Percentiles rank a stretch among this genome's conserved stretches.
Conservation (phyloP, 2,797 vertebrate genomes). For the Fistularia tabacaria region DNA sequence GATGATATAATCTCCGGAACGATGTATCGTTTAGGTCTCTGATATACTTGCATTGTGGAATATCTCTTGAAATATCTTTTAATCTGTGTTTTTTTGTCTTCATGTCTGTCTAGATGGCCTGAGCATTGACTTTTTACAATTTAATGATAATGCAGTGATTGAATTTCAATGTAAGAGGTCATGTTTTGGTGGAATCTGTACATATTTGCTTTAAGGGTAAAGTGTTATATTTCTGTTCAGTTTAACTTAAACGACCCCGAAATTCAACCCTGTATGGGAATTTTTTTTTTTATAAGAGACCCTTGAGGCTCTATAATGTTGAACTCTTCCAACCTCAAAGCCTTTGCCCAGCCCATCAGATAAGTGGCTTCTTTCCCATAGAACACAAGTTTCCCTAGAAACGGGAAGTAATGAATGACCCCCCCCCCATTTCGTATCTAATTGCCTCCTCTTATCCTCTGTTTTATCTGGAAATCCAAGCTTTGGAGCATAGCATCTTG, state of each 20-base stretch:
- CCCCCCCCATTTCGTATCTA: conserved; percentile 83
- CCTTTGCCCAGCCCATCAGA: conserved; percentile 76
- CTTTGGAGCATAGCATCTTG: conserved; percentile 55
- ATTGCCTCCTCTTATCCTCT: conserved; percentile 62
- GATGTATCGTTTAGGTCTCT: too few relatives aligned
- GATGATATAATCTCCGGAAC: too few relatives aligned
- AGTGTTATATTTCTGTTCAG: too few relatives aligned
- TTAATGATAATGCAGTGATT: conserved; percentile 48
- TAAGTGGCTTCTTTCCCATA: conserved; percentile 78
- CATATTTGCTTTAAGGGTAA: conserved; percentile 13
- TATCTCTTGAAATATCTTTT: conserved; percentile 26
- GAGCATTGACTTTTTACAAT: conserved; percentile 37
- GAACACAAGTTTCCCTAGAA: conserved; percentile 81
- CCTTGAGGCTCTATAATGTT: conserved; percentile 29
- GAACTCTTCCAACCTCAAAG: conserved; percentile 71
- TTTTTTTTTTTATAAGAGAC: conserved; percentile 32
- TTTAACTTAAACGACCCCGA: conserved; percentile 4
- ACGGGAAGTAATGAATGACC: conserved; percentile 85
- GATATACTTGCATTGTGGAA: conserved; percentile 33
- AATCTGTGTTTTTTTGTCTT: conserved; percentile 57
- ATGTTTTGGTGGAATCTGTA: conserved; percentile 47
- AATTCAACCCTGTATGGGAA: conserved; percentile 15
- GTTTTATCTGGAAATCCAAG: conserved; percentile 44
- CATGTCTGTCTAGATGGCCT: conserved; percentile 50
- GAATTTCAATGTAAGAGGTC: conserved; percentile 29